Evolutionary conservation across 1,140 invertebrate species (phyloP), one percentile per base, ranked within the genome.

Genomic region (Diuraphis noxia): DNA sequence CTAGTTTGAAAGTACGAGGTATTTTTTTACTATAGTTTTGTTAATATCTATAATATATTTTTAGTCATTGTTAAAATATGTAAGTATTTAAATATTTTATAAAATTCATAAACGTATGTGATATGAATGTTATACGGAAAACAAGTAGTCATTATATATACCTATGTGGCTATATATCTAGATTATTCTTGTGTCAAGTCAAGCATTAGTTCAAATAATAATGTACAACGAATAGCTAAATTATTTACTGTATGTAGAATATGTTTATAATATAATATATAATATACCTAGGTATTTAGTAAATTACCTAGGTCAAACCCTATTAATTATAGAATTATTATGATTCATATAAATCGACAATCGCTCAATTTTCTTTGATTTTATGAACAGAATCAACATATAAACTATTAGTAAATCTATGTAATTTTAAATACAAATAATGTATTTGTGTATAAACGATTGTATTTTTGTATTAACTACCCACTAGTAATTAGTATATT

Each of bases 151-250:
- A 72, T 72, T 72, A 17, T n/a, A 72, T 88, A 63, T n/a, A n/a
- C n/a, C n/a, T n/a, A n/a, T n/a, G n/a, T n/a, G n/a, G n/a, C n/a
- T n/a, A n/a, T n/a, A n/a, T n/a, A n/a, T n/a, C n/a, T 63, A 63
- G 17, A 72, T 72, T 63, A 56, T 49, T n/a, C 56, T 56, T 56
- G 23, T 63, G 25, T 56, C 49, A 63, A 88, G 49, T 88, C 40
- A 63, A 56, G 25, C 63, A 7, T 25, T 88, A 56, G 49, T 40
- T 88, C 49, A 88, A 63, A 63, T 88, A 40, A 40, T 40, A 88
- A 88, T 63, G 25, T 63, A 88, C 86, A 88, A 88, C 86, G 86
- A 88, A 63, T 85, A 85, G 41, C 34, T 21, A 85, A 34, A 46
- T 34, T 46, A 43, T n/a, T 30, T 41, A 84, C 3, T 46, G 5